phyloP scores from a whole-genome alignment of 2,113 vertebrate species.

The Mungos mungo region DNA sequence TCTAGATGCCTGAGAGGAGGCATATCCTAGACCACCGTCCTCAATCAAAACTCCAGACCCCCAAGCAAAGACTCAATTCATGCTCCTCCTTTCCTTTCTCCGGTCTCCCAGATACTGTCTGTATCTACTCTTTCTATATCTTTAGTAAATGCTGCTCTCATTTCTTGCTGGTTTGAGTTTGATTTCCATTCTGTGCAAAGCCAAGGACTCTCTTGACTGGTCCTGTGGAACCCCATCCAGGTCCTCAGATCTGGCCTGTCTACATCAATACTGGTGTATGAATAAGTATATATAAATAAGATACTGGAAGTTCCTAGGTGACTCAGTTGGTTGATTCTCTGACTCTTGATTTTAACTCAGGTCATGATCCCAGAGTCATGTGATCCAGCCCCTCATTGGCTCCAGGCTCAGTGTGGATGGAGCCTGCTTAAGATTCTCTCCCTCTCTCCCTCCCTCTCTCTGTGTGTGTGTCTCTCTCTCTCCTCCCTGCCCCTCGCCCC shows the following conservation, averaged over 20 bases:
- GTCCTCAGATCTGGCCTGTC: neutral
- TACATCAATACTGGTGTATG: neutral
- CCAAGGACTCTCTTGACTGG: neutral
- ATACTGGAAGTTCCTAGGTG: neutral
- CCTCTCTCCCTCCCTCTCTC: no score
- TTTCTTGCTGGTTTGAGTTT: neutral
- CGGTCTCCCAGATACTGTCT: neutral
- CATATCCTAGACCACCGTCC: neutral
- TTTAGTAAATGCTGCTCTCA: neutral
- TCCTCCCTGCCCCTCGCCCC: no score
- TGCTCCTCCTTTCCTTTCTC: neutral
- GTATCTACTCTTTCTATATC: neutral
- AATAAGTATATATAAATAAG: neutral
- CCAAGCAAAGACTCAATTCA: neutral
- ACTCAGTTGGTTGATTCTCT: no score
- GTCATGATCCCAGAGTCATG: no score
- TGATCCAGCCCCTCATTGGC: no score
- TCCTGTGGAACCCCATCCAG: neutral
- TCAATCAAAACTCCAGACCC: neutral
- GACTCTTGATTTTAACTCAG: no score
- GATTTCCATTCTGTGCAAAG: neutral
- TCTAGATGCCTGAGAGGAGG: neutral
- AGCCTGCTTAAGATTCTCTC: no score
- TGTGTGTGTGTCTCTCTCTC: no score
- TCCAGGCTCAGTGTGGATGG: no score